Base-by-base conservation (phyloP, 2,797 vertebrate species). In the Malacoctenus gilli region DNA sequence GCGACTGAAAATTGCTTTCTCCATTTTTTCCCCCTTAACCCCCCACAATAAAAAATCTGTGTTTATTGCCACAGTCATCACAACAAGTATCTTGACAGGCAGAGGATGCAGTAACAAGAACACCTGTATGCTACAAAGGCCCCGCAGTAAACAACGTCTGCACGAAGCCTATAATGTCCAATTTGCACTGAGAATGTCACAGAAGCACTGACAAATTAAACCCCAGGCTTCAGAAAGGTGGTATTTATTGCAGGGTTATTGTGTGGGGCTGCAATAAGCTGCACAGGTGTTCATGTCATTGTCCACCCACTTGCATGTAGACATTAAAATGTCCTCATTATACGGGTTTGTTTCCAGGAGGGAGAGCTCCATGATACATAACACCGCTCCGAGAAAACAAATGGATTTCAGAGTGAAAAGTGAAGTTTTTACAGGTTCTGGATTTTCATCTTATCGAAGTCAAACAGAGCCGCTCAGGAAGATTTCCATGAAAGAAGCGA, bases 91-190 rank as follows among this genome's bases (percentile, higher is more conserved):
- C 18, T 25, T 21, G 18, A 20, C 7, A 28, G 3, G 20, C 10
- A 1, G 11, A 14, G 11, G 16, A 28, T 16, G 13, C 22, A 62
- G 39, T 31, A 28, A 21, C 37, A 36, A 4, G 42, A 36, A 58
- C 67, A 77, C 67, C 57, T 75, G 43, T 42, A 50, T 49, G 23
- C 31, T 60, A 40, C 39, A 58, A 63, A 32, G 57, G 41, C 38
- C 3, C 6, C 23, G 34, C 21, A 49, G 43, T 69, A 66, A 70
- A 54, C 38, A 23, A n/a, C 43, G 46, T 10, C 10, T 65, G 49
- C 55, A 30, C 46, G 19, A 50, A 14, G 40, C 35, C 20, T 46
- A 54, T 47, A 55, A 43, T 63, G 20, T 48, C 51, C 30, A 30
- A 14, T 59, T 56, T 52, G 34, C 42, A 28, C 41, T 60, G 43